These are phyloP conservation scores for Channa striata DNA, from an alignment of 2,797 vertebrate genomes.

Conservation along the genomic window DNA sequence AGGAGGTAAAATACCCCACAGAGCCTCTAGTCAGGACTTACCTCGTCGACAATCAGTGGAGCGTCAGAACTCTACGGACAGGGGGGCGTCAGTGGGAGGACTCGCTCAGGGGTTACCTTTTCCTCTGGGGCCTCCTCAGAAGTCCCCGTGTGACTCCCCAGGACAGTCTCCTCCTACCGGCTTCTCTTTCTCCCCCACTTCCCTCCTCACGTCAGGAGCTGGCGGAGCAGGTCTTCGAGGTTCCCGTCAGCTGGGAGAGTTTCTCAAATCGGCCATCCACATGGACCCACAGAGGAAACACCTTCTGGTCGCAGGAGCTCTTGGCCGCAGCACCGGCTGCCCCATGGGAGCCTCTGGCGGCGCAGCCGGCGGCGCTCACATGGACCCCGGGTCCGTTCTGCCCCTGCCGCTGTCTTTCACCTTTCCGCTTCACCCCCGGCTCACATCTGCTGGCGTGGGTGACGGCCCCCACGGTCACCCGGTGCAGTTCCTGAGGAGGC, in stretches of 20 bases:
- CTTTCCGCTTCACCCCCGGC: conserved; percentile 84
- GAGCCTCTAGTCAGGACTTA: conserved; percentile 90
- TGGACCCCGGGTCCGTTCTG: conserved; percentile 71
- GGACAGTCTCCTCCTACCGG: conserved; percentile 92
- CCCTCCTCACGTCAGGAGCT: conserved; percentile 50
- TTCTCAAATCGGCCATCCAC: conserved; percentile 95
- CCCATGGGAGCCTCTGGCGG: conserved; percentile 45
- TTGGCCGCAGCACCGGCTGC: conserved; percentile 70
- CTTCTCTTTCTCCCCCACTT: conserved; percentile 89
- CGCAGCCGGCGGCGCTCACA: conserved; percentile 51
- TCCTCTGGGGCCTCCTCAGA: conserved; percentile 79
- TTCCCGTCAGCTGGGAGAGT: conserved; percentile 95
- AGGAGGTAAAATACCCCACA: conserved; percentile 85
- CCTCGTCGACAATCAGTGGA: conserved; percentile 93
- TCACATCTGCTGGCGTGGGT: conserved; percentile 84
- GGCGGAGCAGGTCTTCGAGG: conserved; percentile 84
- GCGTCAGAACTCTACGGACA: conserved; percentile 94
- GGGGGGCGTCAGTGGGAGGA: conserved; percentile 71
- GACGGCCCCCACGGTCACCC: conserved; percentile 78
- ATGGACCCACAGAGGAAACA: conserved; percentile 93
- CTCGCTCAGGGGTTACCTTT: conserved; percentile 51
- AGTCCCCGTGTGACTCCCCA: conserved; percentile 92
- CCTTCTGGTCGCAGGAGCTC: conserved; percentile 84
- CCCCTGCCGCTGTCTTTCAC: conserved; percentile 76
- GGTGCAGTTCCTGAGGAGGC: conserved; percentile 95